Base-by-base conservation (phyloP, 2,888 invertebrate species). In the Bedellia somnulentella region DNA sequence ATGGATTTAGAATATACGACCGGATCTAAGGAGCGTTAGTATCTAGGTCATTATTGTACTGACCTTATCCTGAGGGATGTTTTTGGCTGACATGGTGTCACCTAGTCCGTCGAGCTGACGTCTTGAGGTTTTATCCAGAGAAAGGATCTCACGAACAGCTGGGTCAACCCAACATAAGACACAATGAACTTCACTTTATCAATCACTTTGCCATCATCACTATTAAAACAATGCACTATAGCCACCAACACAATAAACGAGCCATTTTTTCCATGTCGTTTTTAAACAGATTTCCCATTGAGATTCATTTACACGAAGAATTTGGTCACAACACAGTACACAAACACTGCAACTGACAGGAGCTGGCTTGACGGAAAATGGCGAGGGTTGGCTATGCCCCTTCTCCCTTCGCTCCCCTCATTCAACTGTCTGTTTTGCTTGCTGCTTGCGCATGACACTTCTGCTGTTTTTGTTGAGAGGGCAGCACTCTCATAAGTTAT, bases 1-100 rank as follows among this genome's bases (percentile, higher is more conserved):
- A n/a, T 47, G 44, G 41, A 45, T 47, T 54, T 54, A 55, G 49
- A 56, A 63, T 64, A 55, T 57, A 31, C 34, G 29, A 31, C 27
- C 35, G 48, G 40, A 46, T 38, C 39, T 37, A 45, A 44, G 37
- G 41, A n/a, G n/a, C n/a, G n/a, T n/a, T n/a, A n/a, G n/a, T n/a
- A n/a, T n/a, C n/a, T n/a, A n/a, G n/a, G n/a, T n/a, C n/a, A n/a
- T n/a, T n/a, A n/a, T n/a, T n/a, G n/a, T n/a, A 64, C 78, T 73
- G 73, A 87, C 88, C 87, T 88, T 88, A 80, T 88, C 87, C 70
- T 87, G 85, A 64, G 88, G 87, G 78, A 87, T 84, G 77, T 85
- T 86, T 78, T 87, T 86, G 62, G 82, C 82, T 77, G 86, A 85
- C 86, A 86, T 86, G 70, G 76, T 73, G 68, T 49, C 60, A 62